A percentile compares a stretch with the other conserved stretches of the same genome.
phyloP scores from a whole-genome alignment of 2,888 invertebrate species.

The Thymelicus acteon region DNA sequence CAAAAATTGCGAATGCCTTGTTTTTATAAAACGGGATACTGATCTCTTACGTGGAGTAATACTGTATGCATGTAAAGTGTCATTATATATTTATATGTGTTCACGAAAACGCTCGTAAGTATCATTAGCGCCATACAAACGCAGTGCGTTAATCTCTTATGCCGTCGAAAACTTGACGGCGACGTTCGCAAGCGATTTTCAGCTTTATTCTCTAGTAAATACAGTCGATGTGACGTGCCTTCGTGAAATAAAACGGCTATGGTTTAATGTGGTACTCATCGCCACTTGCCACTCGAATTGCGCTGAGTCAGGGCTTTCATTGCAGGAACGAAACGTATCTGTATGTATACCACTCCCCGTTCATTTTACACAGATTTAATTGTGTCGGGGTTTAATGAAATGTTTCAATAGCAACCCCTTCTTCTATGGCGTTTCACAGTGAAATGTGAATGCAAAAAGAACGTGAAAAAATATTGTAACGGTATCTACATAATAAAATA shows the following conservation, averaged over 20 bases:
- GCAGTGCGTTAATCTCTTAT: slow-evolving; percentile 28
- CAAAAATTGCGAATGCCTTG: neutral
- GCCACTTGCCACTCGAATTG: slow-evolving; percentile 27
- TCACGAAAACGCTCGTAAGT: slow-evolving; percentile 9
- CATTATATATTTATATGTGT: neutral
- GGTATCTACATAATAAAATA: too few species aligned
- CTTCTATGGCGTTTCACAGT: neutral
- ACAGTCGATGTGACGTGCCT: neutral
- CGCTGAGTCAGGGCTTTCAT: slow-evolving; percentile 27
- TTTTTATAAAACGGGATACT: neutral
- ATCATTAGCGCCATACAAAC: slow-evolving; percentile 20
- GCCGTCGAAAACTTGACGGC: slow-evolving; percentile 5
- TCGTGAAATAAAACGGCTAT: neutral
- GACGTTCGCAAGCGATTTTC: neutral
- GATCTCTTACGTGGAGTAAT: neutral
- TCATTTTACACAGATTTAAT: slow-evolving; percentile 7
- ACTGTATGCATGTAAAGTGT: slow-evolving; percentile 14
- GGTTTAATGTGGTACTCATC: slow-evolving; percentile 24
- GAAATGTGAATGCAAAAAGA: neutral
- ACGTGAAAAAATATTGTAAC: too few species aligned
- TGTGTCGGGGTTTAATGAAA: slow-evolving; percentile 1
- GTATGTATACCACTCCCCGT: neutral
- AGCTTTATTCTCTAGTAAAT: neutral
- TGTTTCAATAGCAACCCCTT: neutral
- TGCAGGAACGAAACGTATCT: slow-evolving; percentile 8